phyloP scores from a whole-genome alignment of 2,113 vertebrate genomes.

The Oreocharis arfaki region DNA sequence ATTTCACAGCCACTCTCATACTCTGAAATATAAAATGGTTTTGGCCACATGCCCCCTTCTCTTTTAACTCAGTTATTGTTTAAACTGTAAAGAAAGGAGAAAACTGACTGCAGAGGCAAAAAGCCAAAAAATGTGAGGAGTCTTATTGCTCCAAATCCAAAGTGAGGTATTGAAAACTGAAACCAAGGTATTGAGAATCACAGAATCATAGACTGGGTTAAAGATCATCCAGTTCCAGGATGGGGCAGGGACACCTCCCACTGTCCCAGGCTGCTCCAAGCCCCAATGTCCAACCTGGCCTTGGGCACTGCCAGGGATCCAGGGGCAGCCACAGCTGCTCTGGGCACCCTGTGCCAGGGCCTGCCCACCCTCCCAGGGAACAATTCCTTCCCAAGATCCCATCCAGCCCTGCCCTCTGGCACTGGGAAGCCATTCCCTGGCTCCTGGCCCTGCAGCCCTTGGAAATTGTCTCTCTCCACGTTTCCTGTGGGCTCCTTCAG shows the following conservation, averaged over 20 bases:
- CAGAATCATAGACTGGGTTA: fast-evolving
- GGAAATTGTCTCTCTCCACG: neutral
- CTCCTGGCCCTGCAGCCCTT: neutral
- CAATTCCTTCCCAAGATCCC: neutral
- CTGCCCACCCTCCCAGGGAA: neutral
- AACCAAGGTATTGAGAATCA: neutral
- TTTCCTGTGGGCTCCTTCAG: neutral
- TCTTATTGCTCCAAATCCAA: neutral
- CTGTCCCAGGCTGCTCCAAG: neutral
- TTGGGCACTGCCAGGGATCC: neutral
- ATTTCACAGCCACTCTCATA: neutral
- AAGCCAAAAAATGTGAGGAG: neutral
- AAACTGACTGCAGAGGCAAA: neutral
- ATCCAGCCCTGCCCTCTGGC: fast-evolving
- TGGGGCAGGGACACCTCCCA: neutral
- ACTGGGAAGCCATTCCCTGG: neutral
- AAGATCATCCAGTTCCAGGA: neutral
- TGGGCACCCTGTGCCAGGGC: neutral
- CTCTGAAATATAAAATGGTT: neutral
- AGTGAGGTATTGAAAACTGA: neutral
- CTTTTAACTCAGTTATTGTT: neutral
- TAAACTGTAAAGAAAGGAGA: neutral
- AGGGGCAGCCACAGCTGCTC: neutral
- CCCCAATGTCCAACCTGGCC: neutral
- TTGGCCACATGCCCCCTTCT: neutral